phyloP scores from a whole-genome alignment of 1,140 invertebrate species.

The Microplitis demolitor region DNA sequence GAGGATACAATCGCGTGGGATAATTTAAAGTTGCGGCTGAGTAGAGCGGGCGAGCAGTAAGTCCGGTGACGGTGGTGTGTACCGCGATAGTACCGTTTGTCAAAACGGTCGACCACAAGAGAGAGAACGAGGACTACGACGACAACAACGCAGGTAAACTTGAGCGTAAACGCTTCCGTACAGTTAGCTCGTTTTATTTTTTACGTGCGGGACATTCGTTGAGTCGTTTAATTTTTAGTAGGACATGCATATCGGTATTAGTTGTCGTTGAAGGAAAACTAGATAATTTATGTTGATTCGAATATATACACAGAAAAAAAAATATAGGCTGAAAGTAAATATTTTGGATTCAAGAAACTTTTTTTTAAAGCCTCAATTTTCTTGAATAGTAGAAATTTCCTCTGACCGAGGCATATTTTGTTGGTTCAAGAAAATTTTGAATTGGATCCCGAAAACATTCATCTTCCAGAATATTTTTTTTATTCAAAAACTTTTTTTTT shows the following conservation, averaged over 20 bases:
- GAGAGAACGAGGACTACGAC: neutral
- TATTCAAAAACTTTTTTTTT: too few relatives aligned
- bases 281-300: too few relatives aligned
- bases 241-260: neutral
- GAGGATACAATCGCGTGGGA: slow-evolving; percentile 17
- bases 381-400: too few relatives aligned
- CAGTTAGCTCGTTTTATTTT: slow-evolving; percentile 44
- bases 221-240: slow-evolving; percentile 4
- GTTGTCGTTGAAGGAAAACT: too few relatives aligned
- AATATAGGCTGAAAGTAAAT: too few relatives aligned
- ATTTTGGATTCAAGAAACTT: too few relatives aligned
- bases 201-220: slow-evolving; percentile 16
- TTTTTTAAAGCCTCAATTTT: too few relatives aligned
- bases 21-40: slow-evolving; percentile 8
- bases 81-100: slow-evolving; percentile 52
- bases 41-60: neutral
- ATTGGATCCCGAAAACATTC: too few relatives aligned
- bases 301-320: too few relatives aligned
- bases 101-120: slow-evolving; percentile 52
- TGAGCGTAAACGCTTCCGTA: slow-evolving; percentile 47
- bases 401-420: too few relatives aligned
- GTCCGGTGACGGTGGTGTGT: slow-evolving; percentile 12
- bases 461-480: too few relatives aligned
- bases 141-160: slow-evolving; percentile 47
- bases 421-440: too few relatives aligned